Conservation (phyloP, 2,113 vertebrate genomes). For the Zeus faber region DNA sequence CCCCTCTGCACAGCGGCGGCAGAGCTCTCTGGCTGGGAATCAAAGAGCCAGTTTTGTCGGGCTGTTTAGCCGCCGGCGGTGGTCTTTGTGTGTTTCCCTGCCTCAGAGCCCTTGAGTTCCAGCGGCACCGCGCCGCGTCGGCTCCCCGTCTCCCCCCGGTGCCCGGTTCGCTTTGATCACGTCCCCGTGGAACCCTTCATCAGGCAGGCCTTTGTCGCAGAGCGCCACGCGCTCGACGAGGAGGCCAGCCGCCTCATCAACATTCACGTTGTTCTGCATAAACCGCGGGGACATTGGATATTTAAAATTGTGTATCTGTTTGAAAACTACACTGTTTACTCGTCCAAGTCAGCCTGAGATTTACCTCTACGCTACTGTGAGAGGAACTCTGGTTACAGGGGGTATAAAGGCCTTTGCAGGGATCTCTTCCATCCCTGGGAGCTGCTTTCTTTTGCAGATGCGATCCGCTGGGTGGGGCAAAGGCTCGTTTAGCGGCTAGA, state of each 20-base stretch:
- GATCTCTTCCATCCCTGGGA: constrained; percentile 87
- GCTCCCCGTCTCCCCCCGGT: constrained; percentile 61
- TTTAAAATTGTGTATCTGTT: too few species aligned
- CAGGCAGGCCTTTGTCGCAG: constrained; percentile 68
- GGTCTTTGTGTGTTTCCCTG: constrained; percentile 13
- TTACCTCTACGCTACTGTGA: too few species aligned
- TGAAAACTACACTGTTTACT: too few species aligned
- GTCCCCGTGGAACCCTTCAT: constrained; percentile 67
- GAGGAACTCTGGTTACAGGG: too few species aligned
- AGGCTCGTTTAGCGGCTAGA: constrained; percentile 87
- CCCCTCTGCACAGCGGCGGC: too few species aligned
- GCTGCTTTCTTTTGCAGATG: constrained; percentile 82
- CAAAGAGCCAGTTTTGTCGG: constrained; percentile 11
- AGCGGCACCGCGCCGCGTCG: constrained; percentile 78
- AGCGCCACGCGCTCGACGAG: constrained; percentile 84
- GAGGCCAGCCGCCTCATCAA: constrained; percentile 82
- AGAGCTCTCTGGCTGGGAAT: constrained; percentile 1
- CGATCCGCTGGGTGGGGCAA: too few species aligned
- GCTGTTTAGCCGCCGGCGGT: constrained; percentile 6
- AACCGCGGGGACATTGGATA: too few species aligned
- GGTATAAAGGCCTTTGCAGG: constrained; percentile 94
- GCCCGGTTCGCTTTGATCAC: constrained; percentile 72
- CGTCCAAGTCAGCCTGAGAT: too few species aligned
- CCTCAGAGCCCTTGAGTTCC: constrained; percentile 8
- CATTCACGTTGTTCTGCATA: constrained; percentile 82